Conservation (phyloP, 2,888 invertebrate species). For the Melinaea menophilus region DNA sequence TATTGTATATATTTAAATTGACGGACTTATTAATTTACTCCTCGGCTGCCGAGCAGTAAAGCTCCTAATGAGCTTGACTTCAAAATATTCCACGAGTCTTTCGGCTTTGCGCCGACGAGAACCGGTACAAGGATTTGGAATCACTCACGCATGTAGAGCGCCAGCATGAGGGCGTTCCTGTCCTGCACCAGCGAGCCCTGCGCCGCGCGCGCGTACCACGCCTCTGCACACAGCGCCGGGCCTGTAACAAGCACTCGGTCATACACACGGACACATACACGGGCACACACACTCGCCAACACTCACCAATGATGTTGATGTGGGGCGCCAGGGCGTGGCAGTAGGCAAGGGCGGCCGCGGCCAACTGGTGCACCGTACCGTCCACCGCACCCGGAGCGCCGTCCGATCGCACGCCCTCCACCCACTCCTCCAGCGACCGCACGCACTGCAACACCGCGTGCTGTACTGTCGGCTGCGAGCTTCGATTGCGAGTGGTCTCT, state of each 20-base stretch:
- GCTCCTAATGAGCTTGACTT: too few species aligned
- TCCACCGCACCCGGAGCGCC: conserved; percentile 92
- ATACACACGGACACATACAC: not conserved
- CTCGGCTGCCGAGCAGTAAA: too few species aligned
- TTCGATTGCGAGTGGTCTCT: not conserved
- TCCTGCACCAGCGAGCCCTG: conserved; percentile 49
- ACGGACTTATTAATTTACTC: too few species aligned
- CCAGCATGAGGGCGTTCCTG: conserved; percentile 79
- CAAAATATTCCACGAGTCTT: too few species aligned
- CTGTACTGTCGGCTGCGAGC: too few species aligned
- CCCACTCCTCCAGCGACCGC: conserved; percentile 94
- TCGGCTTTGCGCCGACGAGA: too few species aligned
- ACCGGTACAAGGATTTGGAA: not conserved
- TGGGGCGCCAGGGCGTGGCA: conserved; percentile 91
- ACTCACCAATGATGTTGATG: conserved; percentile 83
- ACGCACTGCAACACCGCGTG: conserved; percentile 80
- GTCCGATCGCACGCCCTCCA: conserved; percentile 90
- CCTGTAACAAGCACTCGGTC: conserved; percentile 38
- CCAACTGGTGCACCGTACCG: conserved; percentile 98
- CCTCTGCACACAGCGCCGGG: conserved; percentile 55
- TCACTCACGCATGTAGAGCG: conserved; percentile 88
- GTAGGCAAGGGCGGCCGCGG: conserved; percentile 95
- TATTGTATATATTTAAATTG: too few species aligned
- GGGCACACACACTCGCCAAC: not conserved
- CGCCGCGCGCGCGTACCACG: conserved; percentile 56